Percentiles rank a stretch among this genome's conserved stretches.
Conservation (phyloP, 2,113 vertebrate species). For the Apodemus sylvaticus region DNA sequence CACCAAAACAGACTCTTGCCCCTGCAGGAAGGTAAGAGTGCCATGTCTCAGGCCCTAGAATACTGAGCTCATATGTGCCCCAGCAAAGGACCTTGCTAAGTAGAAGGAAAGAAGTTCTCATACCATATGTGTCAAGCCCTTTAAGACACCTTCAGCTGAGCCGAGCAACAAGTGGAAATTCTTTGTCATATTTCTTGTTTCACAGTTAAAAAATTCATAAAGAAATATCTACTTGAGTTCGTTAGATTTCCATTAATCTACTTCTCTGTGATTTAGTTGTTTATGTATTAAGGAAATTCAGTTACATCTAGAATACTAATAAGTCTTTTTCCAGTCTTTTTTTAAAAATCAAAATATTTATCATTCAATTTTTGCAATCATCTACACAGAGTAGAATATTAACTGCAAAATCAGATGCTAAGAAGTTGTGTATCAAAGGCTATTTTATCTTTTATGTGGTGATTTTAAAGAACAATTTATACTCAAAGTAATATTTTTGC, state of each 20-base stretch:
- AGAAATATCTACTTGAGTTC: constrained; percentile 23
- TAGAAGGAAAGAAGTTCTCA: background rate
- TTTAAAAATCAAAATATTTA: constrained; percentile 47
- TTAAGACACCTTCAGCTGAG: background rate
- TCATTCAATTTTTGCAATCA: constrained; percentile 17
- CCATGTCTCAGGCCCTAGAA: background rate
- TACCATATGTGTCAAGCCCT: background rate
- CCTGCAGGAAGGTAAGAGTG: background rate
- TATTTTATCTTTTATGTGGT: constrained; percentile 15
- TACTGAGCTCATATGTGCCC: background rate
- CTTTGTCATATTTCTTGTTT: background rate
- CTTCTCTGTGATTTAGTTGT: background rate
- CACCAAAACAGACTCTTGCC: background rate
- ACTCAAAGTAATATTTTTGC: background rate
- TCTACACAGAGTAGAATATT: constrained; percentile 20
- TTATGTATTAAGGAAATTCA: constrained; percentile 19
- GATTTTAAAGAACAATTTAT: constrained; percentile 18
- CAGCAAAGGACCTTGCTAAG: background rate
- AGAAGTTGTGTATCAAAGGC: background rate
- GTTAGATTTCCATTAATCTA: constrained; percentile 16
- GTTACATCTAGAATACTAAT: background rate
- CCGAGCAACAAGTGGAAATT: background rate
- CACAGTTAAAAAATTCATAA: background rate
- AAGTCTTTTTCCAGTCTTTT: background rate
- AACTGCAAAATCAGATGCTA: background rate